Percentiles rank a stretch among this genome's conserved stretches.
Conservation (phyloP, 2,113 vertebrate genomes). For the Sinocyclocheilus anshuiensis region DNA sequence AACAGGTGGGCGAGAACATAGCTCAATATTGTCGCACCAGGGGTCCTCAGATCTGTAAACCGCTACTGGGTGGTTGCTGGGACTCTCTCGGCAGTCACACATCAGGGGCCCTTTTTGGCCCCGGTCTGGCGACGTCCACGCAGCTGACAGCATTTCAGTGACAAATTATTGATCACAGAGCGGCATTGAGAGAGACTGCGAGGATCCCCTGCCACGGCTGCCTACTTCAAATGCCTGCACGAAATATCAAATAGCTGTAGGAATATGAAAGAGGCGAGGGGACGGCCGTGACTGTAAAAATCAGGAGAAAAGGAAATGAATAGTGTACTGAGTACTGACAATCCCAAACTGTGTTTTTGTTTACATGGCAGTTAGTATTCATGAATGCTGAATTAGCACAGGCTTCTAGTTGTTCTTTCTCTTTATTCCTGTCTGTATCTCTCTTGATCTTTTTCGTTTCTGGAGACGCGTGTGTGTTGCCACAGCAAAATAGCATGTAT, state of each 20-base stretch:
- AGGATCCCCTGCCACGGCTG: slow-evolving; percentile 53
- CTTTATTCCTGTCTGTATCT: slow-evolving; percentile 41
- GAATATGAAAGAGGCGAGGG: slow-evolving; percentile 32
- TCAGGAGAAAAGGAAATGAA: neutral
- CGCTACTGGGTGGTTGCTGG: slow-evolving; percentile 12
- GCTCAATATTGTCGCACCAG: slow-evolving; percentile 33
- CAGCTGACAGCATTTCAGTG: slow-evolving; percentile 39
- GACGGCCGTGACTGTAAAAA: neutral
- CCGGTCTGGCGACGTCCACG: neutral
- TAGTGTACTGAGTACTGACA: slow-evolving; percentile 12
- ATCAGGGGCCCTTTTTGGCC: slow-evolving; percentile 30
- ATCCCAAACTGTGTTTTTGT: neutral
- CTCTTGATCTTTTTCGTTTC: slow-evolving; percentile 44
- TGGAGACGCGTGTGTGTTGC: slow-evolving; percentile 27
- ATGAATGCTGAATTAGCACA: slow-evolving; percentile 59
- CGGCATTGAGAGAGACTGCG: slow-evolving; percentile 36
- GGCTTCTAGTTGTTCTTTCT: slow-evolving; percentile 19
- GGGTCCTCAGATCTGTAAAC: slow-evolving; percentile 7
- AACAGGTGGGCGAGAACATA: neutral
- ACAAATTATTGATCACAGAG: slow-evolving; percentile 67
- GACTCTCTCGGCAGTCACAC: slow-evolving; percentile 22
- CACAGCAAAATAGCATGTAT: slow-evolving; percentile 42
- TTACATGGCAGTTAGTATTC: slow-evolving; percentile 53
- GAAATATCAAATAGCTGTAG: slow-evolving; percentile 41
- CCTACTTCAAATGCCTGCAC: slow-evolving; percentile 22